Evolutionary conservation across 2,113 vertebrate genomes (phyloP).

Genomic region (Heloderma charlesbogerti): DNA sequence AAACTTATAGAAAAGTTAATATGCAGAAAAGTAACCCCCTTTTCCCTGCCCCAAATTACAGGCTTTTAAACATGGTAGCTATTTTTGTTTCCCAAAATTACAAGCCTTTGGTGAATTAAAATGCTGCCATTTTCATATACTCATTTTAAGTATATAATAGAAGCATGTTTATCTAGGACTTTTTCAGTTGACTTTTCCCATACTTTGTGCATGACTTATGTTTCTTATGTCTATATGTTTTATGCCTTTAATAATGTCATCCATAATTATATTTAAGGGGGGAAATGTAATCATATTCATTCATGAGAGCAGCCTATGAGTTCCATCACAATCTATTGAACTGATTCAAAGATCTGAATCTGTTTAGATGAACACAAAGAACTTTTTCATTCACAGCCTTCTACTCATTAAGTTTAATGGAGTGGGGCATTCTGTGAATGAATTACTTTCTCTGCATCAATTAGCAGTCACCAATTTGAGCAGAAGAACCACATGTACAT

Average conservation of each 20-base stretch:
- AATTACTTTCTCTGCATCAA: not conserved
- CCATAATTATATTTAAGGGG: not conserved
- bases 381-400: not conserved
- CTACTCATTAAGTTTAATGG: not conserved
- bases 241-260: not conserved
- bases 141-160: not conserved
- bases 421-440: not conserved
- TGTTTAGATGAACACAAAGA: not conserved
- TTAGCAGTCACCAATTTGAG: not conserved
- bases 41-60: not conserved
- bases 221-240: not conserved
- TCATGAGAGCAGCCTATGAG: not conserved
- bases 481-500: not conserved
- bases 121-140: not conserved
- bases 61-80: not conserved
- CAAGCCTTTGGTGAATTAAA: not conserved
- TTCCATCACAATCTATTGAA: not conserved
- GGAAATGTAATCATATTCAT: not conserved
- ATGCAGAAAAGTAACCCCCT: not conserved
- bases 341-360: not conserved
- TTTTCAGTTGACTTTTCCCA: too few species aligned
- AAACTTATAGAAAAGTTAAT: rapidly evolving
- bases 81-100: not conserved
- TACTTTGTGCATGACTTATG: too few species aligned
- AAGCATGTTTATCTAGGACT: not conserved